Evolutionary conservation across 1,140 invertebrate species (phyloP), one percentile per base, ranked within the genome.

Genomic region (Zaprionus davidi): DNA sequence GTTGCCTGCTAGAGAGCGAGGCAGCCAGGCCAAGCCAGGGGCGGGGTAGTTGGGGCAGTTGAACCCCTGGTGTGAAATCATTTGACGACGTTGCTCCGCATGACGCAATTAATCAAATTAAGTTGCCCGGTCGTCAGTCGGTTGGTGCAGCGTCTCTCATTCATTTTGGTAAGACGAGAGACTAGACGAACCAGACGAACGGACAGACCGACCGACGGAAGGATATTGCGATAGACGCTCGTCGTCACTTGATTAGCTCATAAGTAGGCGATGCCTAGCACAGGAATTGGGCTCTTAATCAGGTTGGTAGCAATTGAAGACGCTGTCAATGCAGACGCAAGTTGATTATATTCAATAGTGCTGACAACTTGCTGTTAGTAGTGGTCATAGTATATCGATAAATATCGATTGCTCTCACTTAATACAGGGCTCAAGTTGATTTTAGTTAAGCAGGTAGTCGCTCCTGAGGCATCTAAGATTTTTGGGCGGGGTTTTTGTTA

Each of bases 81-180:
- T 85, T 85, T 86, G 82, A 86, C 82, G 78, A 78, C 82, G 58
- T 71, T 75, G 78, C 82, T 78, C 82, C 53, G 76, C 79, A 85
- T 86, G 82, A 85, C 82, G 82, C 76, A 85, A 85, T 85, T 85
- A 85, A 85, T 85, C 82, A 85, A 85, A 85, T 85, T 85, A 85
- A 73, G 65, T 74, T 86, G 68, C 71, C 46, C 20, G 20, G 20
- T 51, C 11, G 46, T 34, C 31, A 34, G 9, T 11, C 31, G 31
- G 2, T 3, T 24, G 7, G n/a, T 62, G 36, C 49, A 53, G 20
- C 22, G 11, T 26, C 15, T 53, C 26, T 31, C 13, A 46, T 49
- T 64, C 17, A 20, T 56, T 56, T 56, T 46, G 41, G 41, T 17
- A 46, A 46, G 41, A 17, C 36, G 36, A 38, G 36, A 12, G 36